Base-by-base conservation (phyloP, 2,797 vertebrate species). In the Trachops cirrhosus region DNA sequence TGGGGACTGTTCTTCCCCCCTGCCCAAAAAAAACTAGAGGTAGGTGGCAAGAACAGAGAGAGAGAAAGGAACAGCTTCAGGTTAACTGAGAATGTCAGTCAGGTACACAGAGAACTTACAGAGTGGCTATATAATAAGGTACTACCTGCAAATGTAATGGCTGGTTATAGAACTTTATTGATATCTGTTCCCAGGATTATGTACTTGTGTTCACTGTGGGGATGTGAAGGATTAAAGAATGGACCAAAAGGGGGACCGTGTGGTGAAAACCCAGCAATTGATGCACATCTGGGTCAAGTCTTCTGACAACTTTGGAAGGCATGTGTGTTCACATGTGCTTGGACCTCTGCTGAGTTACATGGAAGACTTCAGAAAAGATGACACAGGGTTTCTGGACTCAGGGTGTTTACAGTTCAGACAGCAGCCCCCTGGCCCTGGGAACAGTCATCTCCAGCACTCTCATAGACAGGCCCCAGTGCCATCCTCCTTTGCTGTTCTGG, bases 381-480 rank as follows among this genome's bases (percentile, higher is more conserved):
- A 41, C n/a, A 14, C 2, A 1, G 0, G 24, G 29, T 8, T n/a
- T 50, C 19, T 2, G 10, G 0, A 0, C 10, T 34, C 15, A 6
- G 4, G 21, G 19, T n/a, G 32, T 15, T 48, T 32, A 6, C 11
- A 0, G 26, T 68, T 22, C 64, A 5, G 41, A 48, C 21, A n/a
- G 77, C 37, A 11, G 71, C 22, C 6, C 32, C 14, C 2, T 0
- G 0, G n/a, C 24, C 24, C 22, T 6, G 10, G 21, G 62, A 68
- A 9, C 5, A 15, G 11, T 8, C 18, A n/a, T 73, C 41, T 16
- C 3, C 11, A 19, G 19, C 3, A 0, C 26, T 59, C 70, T 59
- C 3, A 0, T 29, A 5, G 1, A 4, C n/a, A 37, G 34, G 14
- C 19, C 71, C 46, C 15, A 0, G 10, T 5, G 6, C 16, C 54